A percentile compares a stretch with the other conserved stretches of the same genome.
phyloP scores from a whole-genome alignment of 2,113 vertebrate species.

The Toxotes chatareus region DNA sequence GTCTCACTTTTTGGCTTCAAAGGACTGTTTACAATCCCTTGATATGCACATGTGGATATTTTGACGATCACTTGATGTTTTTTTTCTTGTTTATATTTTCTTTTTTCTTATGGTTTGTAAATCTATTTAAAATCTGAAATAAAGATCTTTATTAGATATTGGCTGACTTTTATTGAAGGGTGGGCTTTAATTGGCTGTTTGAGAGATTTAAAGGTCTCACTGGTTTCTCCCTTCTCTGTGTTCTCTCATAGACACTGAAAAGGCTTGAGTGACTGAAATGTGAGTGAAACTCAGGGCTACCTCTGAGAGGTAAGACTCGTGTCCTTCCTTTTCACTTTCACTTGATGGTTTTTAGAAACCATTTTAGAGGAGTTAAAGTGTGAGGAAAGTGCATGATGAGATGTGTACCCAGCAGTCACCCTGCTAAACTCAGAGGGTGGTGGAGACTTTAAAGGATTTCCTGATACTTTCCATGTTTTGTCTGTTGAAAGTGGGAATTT shows the following conservation, averaged over 20 bases:
- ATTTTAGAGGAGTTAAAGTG: background rate
- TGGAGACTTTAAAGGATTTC: slow-evolving; percentile 68
- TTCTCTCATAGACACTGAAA: slow-evolving; percentile 45
- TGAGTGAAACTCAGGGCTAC: background rate
- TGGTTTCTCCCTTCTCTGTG: slow-evolving; percentile 16
- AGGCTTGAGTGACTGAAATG: background rate
- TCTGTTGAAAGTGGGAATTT: background rate
- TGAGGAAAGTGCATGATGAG: slow-evolving; percentile 47
- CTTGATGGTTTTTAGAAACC: background rate
- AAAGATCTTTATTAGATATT: slow-evolving; percentile 85
- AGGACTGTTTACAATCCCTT: slow-evolving; percentile 83
- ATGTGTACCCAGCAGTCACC: slow-evolving; percentile 51
- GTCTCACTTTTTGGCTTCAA: slow-evolving; percentile 68
- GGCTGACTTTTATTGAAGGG: background rate
- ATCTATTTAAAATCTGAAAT: slow-evolving; percentile 87
- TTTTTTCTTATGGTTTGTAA: slow-evolving; percentile 84
- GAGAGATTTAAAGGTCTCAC: slow-evolving; percentile 1
- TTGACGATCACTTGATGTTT: slow-evolving; percentile 79
- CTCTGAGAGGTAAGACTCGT: slow-evolving; percentile 38
- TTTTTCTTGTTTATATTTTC: slow-evolving; percentile 64
- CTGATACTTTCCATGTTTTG: slow-evolving; percentile 52
- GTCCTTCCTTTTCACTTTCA: background rate
- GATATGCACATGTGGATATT: slow-evolving; percentile 82
- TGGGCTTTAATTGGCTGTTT: background rate
- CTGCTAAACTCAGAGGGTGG: slow-evolving; percentile 29